Evolutionary conservation across 2,113 vertebrate genomes (phyloP).

Genomic region (Pholis gunnellus): DNA sequence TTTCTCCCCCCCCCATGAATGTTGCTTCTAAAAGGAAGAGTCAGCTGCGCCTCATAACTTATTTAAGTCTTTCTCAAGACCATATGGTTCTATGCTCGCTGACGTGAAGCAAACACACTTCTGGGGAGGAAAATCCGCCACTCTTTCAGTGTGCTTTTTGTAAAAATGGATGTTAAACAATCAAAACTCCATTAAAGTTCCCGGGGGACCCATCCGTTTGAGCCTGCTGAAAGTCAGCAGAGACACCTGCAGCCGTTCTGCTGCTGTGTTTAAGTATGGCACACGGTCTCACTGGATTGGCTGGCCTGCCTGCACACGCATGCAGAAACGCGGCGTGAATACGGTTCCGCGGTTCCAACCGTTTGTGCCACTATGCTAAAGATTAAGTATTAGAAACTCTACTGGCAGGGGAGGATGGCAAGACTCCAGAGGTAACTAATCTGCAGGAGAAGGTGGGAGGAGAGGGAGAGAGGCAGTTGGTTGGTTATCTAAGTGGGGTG

Average conservation of each 20-base stretch:
- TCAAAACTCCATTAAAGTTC: constrained; percentile 83
- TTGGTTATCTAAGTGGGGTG: constrained; percentile 78
- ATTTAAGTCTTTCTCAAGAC: constrained; percentile 82
- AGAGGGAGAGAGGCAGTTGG: constrained; percentile 63
- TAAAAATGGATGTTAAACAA: constrained; percentile 86
- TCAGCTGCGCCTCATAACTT: constrained; percentile 81
- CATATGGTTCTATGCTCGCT: constrained; percentile 79
- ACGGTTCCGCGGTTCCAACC: constrained; percentile 56
- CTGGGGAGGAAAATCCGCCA: constrained; percentile 62
- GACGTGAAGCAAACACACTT: constrained; percentile 69
- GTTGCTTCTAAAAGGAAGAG: constrained; percentile 57
- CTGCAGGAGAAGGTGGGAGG: constrained; percentile 70
- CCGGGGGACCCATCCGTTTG: constrained; percentile 76
- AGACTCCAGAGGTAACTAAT: constrained; percentile 83
- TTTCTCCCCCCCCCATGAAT: constrained; percentile 29
- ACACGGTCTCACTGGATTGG: constrained; percentile 62
- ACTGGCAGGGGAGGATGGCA: constrained; percentile 78
- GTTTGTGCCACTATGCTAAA: constrained; percentile 77
- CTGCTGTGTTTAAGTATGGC: constrained; percentile 71
- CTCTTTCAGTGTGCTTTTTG: constrained; percentile 70
- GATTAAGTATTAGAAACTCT: constrained; percentile 77
- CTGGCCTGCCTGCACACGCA: constrained; percentile 72
- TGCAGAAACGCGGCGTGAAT: constrained; percentile 59
- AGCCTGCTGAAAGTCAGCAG: constrained; percentile 72
- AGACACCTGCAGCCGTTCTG: constrained; percentile 73